Percentiles rank a stretch among this genome's conserved stretches.
phyloP scores from a whole-genome alignment of 2,113 vertebrate species.

The Chloroceryle aenea region DNA sequence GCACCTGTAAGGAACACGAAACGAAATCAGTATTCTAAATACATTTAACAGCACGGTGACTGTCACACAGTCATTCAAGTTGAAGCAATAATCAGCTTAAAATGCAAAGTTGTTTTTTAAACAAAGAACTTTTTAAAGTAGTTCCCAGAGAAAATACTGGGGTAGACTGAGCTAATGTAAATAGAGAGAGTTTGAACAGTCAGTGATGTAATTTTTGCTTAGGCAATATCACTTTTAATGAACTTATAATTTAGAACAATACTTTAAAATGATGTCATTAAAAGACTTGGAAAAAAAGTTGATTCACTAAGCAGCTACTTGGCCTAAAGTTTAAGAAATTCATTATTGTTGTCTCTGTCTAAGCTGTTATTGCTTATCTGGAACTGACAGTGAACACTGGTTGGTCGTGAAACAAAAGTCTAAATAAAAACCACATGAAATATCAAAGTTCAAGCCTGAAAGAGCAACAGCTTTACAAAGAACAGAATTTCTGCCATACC shows the following conservation, averaged over 20 bases:
- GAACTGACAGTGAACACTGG: background rate
- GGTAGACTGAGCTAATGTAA: background rate
- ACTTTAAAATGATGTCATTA: background rate
- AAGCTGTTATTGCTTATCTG: background rate
- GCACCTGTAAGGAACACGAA: conserved; percentile 77
- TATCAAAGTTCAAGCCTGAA: background rate
- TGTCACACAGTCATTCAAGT: background rate
- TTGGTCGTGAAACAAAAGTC: background rate
- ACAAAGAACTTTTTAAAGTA: background rate
- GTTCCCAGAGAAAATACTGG: background rate
- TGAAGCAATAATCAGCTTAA: background rate
- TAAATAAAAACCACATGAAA: background rate
- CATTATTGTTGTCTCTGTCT: background rate
- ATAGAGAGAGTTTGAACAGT: background rate
- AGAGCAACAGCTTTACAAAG: background rate
- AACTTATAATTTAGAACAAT: background rate
- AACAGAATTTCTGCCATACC: background rate
- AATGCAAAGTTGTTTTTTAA: background rate
- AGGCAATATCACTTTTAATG: background rate
- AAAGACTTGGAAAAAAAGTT: background rate
- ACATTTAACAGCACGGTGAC: background rate
- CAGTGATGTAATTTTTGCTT: background rate
- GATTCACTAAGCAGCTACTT: background rate
- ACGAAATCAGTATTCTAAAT: background rate
- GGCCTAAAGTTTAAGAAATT: background rate